Percentiles rank a stretch among this genome's conserved stretches.
These are phyloP conservation scores for Sebastes taczanowskii DNA, from an alignment of 2,797 vertebrate genomes.

Conservation along the genomic window DNA sequence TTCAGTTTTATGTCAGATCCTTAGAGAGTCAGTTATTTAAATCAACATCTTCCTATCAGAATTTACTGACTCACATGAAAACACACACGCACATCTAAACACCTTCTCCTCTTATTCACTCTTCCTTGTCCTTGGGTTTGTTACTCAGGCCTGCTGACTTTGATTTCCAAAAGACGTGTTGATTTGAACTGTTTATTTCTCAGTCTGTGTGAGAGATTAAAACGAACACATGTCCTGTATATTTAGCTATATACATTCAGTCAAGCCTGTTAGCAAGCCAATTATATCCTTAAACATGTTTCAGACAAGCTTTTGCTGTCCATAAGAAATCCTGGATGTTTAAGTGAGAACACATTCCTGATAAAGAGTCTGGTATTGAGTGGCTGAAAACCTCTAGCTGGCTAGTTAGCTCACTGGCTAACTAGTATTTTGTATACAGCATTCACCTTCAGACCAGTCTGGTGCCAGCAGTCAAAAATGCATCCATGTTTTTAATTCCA, in stretches of 20 bases:
- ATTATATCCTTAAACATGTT: conserved; percentile 30
- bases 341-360: neutral
- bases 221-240: neutral
- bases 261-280: conserved; percentile 27
- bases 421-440: neutral
- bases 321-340: conserved; percentile 1
- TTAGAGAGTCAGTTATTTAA: conserved; percentile 85
- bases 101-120: conserved; percentile 39
- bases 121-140: conserved; percentile 60
- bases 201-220: conserved; percentile 2
- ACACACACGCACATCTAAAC: conserved; percentile 31
- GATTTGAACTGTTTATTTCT: conserved; percentile 32
- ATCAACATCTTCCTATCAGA: conserved; percentile 81
- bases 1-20: conserved; percentile 80
- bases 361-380: neutral
- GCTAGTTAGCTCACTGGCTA: neutral
- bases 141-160: conserved; percentile 60
- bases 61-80: conserved; percentile 58
- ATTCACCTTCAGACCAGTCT: neutral
- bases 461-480: neutral
- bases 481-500: neutral
- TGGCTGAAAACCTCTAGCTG: neutral
- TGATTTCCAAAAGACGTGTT: conserved; percentile 52
- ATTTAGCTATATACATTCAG: conserved; percentile 15
- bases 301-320: conserved; percentile 9